Base-by-base conservation (phyloP, 2,888 invertebrate genomes). In the Acheta domesticus region DNA sequence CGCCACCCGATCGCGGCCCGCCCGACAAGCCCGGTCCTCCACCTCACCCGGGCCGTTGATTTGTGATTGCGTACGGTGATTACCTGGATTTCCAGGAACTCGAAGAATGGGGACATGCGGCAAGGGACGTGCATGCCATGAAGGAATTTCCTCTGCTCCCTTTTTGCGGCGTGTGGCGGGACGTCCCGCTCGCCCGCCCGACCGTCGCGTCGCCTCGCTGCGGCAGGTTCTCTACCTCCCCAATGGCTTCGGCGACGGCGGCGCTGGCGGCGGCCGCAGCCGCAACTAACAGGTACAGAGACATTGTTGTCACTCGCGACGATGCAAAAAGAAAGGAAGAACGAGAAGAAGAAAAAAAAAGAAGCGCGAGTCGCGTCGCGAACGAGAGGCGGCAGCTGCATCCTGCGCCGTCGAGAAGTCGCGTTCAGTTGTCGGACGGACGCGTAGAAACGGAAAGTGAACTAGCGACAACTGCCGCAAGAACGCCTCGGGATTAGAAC, bases 81-180 rank as follows among this genome's bases (percentile, higher is more conserved):
- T 62, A 62, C 62, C n/a, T 12, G 62, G 62, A 62, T 62, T 62
- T 62, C 62, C 62, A 62, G n/a, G 62, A 62, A 62, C 62, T 62
- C 62, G n/a, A 62, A 62, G 62, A 62, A 62, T 62, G 62, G 62
- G 62, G 62, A 62, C 16, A 62, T 62, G 62, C n/a, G 62, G n/a
- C 62, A 19, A n/a, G n/a, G 62, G n/a, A 62, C 62, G 62, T 62
- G 62, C 62, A 62, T 62, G 62, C n/a, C 62, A 62, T 62, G 62
- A 62, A 62, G 62, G 62, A 62, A 62, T 62, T n/a, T 62, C 62
- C 62, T n/a, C n/a, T 62, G 62, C n/a, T 62, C n/a, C 16, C 62
- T n/a, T 62, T 62, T 62, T 62, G 62, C 62, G 8, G 16, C 62
- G 62, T 3, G n/a, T 36, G 36, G 36, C 36, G 36, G 36, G 36